Evolutionary conservation across 2,113 vertebrate genomes (phyloP).

Genomic region (Percopsis transmontana): DNA sequence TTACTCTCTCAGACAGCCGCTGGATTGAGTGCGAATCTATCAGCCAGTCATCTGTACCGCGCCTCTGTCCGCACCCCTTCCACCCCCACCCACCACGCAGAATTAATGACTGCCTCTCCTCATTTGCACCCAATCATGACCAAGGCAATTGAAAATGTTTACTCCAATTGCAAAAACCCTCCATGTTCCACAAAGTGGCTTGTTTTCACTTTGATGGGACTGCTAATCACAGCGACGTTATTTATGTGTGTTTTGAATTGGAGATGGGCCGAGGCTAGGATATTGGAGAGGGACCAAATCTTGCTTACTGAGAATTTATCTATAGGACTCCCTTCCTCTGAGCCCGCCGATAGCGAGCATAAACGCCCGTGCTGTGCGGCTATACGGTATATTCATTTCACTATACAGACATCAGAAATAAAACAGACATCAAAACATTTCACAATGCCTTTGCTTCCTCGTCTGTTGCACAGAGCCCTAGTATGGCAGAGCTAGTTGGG

Average conservation of each 20-base stretch:
- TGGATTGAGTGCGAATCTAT: slow-evolving; percentile 78
- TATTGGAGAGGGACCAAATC: slow-evolving; percentile 70
- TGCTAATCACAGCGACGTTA: slow-evolving; percentile 76
- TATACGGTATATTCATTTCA: slow-evolving; percentile 69
- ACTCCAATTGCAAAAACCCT: slow-evolving; percentile 72
- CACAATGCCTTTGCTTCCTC: slow-evolving; percentile 37
- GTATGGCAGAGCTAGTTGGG: slow-evolving; percentile 12
- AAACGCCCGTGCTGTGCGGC: slow-evolving; percentile 71
- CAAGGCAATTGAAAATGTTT: slow-evolving; percentile 78
- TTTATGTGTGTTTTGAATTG: slow-evolving; percentile 79
- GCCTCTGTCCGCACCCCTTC: slow-evolving; percentile 58
- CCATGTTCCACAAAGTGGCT: slow-evolving; percentile 75
- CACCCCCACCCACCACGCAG: slow-evolving; percentile 34
- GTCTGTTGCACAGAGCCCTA: slow-evolving; percentile 11
- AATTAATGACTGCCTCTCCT: slow-evolving; percentile 79
- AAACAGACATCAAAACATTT: slow-evolving; percentile 64
- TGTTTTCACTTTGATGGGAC: slow-evolving; percentile 78
- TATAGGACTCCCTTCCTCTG: slow-evolving; percentile 60
- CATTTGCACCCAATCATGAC: slow-evolving; percentile 78
- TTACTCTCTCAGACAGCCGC: slow-evolving; percentile 76
- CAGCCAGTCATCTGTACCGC: slow-evolving; percentile 75
- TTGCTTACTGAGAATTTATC: slow-evolving; percentile 74
- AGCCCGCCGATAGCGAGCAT: slow-evolving; percentile 65
- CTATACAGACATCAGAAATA: slow-evolving; percentile 53
- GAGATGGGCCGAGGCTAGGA: slow-evolving; percentile 69